phyloP scores from a whole-genome alignment of 2,888 invertebrate species.

The Phortica magna region DNA sequence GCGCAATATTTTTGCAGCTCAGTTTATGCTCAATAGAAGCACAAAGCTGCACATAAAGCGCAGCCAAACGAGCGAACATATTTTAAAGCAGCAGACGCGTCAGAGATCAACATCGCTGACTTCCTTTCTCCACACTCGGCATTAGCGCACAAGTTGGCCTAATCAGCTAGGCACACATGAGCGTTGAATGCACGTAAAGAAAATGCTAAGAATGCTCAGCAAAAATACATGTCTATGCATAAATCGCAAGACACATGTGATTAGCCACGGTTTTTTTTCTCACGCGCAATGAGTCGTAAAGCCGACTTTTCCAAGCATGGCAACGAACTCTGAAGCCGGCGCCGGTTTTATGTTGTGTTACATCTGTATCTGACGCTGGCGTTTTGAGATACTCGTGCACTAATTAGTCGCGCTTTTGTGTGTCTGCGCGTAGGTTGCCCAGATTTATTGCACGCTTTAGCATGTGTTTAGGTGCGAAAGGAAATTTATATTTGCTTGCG shows the following conservation, averaged over 20 bases:
- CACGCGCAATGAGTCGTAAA: slow-evolving; percentile 1
- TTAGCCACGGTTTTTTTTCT: slow-evolving; percentile 19
- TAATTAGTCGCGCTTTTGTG: not conserved
- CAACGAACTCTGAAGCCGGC: not conserved
- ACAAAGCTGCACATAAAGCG: too few relatives aligned
- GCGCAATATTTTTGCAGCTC: not conserved
- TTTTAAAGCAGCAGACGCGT: too few relatives aligned
- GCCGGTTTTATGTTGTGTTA: not conserved
- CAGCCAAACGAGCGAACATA: too few relatives aligned
- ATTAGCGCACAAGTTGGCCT: too few relatives aligned
- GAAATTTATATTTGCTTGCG: too few relatives aligned
- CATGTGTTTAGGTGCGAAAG: too few relatives aligned
- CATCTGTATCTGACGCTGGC: not conserved
- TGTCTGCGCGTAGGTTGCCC: not conserved
- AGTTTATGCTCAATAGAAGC: too few relatives aligned
- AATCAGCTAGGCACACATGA: not conserved
- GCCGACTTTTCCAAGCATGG: not conserved
- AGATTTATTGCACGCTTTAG: not conserved
- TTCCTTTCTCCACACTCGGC: too few relatives aligned
- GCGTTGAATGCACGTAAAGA: not conserved
- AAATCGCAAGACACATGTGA: not conserved
- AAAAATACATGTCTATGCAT: slow-evolving; percentile 6
- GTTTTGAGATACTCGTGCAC: not conserved
- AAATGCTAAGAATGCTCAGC: not conserved
- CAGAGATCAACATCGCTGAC: too few relatives aligned